Evolutionary conservation across 1,140 invertebrate species (phyloP), one percentile per base, ranked within the genome.

Genomic region (Homarus americanus): DNA sequence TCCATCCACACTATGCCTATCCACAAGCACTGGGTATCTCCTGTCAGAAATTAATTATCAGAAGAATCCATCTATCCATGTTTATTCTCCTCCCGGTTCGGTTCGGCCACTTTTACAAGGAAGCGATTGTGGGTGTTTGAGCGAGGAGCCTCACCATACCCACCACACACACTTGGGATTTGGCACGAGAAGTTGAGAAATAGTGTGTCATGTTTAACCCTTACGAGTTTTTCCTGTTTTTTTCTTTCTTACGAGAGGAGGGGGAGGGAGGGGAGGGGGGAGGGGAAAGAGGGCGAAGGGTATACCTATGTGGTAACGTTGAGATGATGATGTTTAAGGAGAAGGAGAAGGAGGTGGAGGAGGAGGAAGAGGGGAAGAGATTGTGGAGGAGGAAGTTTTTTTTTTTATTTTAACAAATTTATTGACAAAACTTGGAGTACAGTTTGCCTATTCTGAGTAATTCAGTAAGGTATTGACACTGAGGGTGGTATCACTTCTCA

Each of bases 181-280:
- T 20, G 36, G 38, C 20, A 7, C 66, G 79, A 90, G 87, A 90
- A 90, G 79, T 44, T 83, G 80, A 90, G 44, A 90, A 90, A 90
- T 90, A 75, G 44, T 75, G 69, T 90, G 87, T 90, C 87, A 83
- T 58, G 87, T 90, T 80, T 82, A 58, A 75, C 87, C 49, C 80
- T 83, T 90, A 82, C 38, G 79, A 69, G 83, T 90, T 83, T 83
- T 49, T n/a, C n/a, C n/a, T n/a, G n/a, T n/a, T n/a, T n/a, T n/a
- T n/a, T n/a, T n/a, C n/a, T n/a, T n/a, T n/a, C n/a, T n/a, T n/a
- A 36, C 10, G 44, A 49, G 79, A 58, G 79, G 28, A 38, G 38
- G 15, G 41, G 40, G 41, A n/a, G n/a, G 78, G 32, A 28, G 40
- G 44, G 28, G 40, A 49, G 44, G 66, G 66, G 24, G 66, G 66